Evolutionary conservation across 2,888 invertebrate genomes (phyloP).

Genomic region (Teinopalpus imperialis): DNA sequence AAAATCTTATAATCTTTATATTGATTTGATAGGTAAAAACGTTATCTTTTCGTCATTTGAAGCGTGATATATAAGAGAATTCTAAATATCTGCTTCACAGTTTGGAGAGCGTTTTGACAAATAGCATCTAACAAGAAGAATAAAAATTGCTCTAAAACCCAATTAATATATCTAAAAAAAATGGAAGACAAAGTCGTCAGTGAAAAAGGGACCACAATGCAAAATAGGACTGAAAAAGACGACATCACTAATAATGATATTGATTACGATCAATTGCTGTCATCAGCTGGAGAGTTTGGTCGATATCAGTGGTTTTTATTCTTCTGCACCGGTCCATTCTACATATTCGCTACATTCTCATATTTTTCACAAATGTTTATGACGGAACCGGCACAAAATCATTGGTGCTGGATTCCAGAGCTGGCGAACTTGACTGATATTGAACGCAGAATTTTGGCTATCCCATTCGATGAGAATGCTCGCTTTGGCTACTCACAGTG

Average conservation of each 20-base stretch:
- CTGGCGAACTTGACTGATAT: slow-evolving; percentile 48
- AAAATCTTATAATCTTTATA: slow-evolving; percentile 18
- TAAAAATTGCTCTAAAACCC: not conserved
- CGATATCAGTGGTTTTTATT: slow-evolving; percentile 52
- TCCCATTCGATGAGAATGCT: slow-evolving; percentile 44
- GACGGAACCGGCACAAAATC: slow-evolving; percentile 55
- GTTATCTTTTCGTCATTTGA: slow-evolving; percentile 23
- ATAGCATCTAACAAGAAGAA: slow-evolving; percentile 4
- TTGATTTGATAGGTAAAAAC: slow-evolving; percentile 10
- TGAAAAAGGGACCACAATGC: slow-evolving; percentile 13
- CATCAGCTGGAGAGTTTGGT: slow-evolving; percentile 59
- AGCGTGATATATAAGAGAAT: slow-evolving; percentile 19
- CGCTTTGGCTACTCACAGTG: slow-evolving; percentile 57
- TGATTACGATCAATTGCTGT: slow-evolving; percentile 51
- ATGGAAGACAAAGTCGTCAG: slow-evolving; percentile 23
- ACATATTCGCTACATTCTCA: slow-evolving; percentile 50
- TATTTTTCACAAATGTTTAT: slow-evolving; percentile 59
- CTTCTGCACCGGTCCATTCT: slow-evolving; percentile 52
- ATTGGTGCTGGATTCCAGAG: slow-evolving; percentile 63
- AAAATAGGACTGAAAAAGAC: not conserved
- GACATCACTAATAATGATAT: slow-evolving; percentile 29
- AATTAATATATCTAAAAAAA: not conserved
- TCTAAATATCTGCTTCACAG: slow-evolving; percentile 12
- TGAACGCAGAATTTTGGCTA: slow-evolving; percentile 49
- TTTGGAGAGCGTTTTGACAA: slow-evolving; percentile 14